Evolutionary conservation across 2,888 invertebrate species (phyloP).

Genomic region (Metacarcinus magister): DNA sequence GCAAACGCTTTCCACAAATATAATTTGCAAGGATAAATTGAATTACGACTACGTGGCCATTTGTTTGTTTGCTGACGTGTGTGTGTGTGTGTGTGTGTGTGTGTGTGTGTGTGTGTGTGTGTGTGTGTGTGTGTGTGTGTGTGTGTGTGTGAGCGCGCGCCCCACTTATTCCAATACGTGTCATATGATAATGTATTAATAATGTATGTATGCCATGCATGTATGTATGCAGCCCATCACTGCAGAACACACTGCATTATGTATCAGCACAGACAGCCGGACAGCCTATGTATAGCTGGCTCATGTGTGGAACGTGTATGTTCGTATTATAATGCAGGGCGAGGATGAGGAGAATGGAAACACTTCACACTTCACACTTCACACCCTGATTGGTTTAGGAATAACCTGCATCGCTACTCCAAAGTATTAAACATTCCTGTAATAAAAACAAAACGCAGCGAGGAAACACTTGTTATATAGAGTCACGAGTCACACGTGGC

Average conservation of each 20-base stretch:
- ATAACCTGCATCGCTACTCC: not conserved
- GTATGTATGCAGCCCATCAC: not conserved
- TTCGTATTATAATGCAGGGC: not conserved
- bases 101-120: not conserved
- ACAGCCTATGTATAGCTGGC: not conserved
- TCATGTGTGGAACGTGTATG: not conserved
- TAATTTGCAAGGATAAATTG: not conserved
- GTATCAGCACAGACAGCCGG: too few species aligned
- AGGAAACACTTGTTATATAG: not conserved
- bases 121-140: not conserved
- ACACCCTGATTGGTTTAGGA: not conserved
- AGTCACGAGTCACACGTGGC: not conserved
- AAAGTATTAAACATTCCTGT: not conserved
- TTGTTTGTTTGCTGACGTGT: not conserved
- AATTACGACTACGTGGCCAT: not conserved
- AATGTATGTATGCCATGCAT: not conserved
- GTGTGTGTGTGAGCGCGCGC: not conserved
- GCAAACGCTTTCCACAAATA: slow-evolving; percentile 10
- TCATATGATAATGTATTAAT: not conserved
- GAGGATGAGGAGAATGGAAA: not conserved
- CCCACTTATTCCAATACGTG: not conserved
- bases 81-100: slow-evolving; percentile 3
- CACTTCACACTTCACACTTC: not conserved
- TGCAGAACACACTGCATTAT: too few species aligned
- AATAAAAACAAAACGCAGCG: not conserved